These are phyloP conservation scores for Lasioglossum vierecki DNA, from an alignment of 2,888 invertebrate genomes.

Conservation along the genomic window DNA sequence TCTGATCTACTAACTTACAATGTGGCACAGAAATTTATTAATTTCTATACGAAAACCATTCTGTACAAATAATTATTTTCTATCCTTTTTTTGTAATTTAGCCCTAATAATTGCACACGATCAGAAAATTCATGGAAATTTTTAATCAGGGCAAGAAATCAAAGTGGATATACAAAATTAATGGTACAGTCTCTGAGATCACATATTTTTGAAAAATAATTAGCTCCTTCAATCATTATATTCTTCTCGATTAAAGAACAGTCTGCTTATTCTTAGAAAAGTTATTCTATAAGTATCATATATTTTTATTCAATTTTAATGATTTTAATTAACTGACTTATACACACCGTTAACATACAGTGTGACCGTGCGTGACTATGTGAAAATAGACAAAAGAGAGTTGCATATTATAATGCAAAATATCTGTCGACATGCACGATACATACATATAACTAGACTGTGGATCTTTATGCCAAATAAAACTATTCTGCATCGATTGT, in stretches of 20 bases:
- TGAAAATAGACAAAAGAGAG: not conserved
- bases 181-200: not conserved
- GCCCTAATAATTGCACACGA: not conserved
- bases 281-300: not conserved
- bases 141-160: not conserved
- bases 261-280: not conserved
- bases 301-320: not conserved
- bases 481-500: too few species aligned
- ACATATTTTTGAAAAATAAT: not conserved
- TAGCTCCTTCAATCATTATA: not conserved
- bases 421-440: not conserved
- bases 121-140: not conserved
- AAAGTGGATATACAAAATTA: not conserved
- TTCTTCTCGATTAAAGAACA: not conserved
- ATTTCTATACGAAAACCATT: not conserved
- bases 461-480: too few species aligned
- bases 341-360: not conserved
- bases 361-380: not conserved
- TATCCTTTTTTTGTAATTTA: not conserved
- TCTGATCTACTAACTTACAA: not conserved
- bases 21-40: slow-evolving; percentile 22
- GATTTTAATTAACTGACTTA: not conserved
- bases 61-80: not conserved
- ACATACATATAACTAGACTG: too few species aligned
- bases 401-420: not conserved